Evolutionary conservation across 2,797 vertebrate genomes (phyloP).

Genomic region (Parotocinclus haroldoi): DNA sequence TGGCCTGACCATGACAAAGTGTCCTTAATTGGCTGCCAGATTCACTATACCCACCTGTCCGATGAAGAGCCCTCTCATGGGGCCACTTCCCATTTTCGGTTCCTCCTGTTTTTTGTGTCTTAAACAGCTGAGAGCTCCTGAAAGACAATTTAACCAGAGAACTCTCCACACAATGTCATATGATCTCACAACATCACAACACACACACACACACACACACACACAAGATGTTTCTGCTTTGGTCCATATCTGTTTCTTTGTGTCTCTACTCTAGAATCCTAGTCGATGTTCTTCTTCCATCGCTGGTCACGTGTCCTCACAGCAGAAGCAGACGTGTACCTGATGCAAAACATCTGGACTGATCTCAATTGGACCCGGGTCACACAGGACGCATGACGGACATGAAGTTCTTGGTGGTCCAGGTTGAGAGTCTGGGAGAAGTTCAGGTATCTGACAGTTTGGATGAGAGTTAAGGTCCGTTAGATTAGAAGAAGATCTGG

Average conservation of each 20-base stretch:
- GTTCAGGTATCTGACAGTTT: not conserved
- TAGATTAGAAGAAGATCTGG: not conserved
- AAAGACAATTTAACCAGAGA: constrained; percentile 19
- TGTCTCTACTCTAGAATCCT: not conserved
- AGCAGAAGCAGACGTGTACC: constrained; percentile 45
- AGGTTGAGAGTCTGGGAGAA: constrained; percentile 23
- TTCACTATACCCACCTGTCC: constrained; percentile 78
- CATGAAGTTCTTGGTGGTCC: constrained; percentile 42
- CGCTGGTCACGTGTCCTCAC: not conserved
- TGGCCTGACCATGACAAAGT: constrained; percentile 77
- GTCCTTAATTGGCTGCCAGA: constrained; percentile 79
- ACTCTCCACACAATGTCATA: not conserved
- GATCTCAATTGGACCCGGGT: constrained; percentile 62
- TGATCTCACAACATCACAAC: constrained; percentile 22
- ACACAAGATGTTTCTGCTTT: constrained; percentile 10
- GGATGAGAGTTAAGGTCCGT: not conserved
- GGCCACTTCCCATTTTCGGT: constrained; percentile 41
- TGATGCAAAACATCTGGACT: constrained; percentile 70
- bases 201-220: constrained; percentile 21
- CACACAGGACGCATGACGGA: constrained; percentile 59
- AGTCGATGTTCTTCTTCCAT: not conserved
- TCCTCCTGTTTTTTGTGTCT: constrained; percentile 13
- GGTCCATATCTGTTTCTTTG: not conserved
- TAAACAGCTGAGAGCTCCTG: constrained; percentile 14
- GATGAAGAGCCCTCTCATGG: constrained; percentile 49